Conservation (phyloP, 2,888 invertebrate genomes). For the Chalcis sispes region DNA sequence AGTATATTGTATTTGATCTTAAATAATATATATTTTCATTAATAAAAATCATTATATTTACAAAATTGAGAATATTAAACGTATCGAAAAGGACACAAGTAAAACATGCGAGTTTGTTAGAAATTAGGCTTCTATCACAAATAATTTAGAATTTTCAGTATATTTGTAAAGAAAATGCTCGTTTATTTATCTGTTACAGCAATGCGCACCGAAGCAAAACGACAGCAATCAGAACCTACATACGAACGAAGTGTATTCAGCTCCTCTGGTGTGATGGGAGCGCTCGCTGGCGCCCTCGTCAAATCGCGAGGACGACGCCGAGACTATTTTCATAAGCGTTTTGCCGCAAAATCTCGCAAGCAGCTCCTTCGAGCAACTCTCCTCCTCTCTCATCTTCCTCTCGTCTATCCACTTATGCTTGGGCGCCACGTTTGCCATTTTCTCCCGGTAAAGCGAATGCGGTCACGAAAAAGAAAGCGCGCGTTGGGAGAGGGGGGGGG, state of each 20-base stretch:
- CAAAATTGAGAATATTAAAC: too few relatives aligned
- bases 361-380: background rate
- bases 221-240: slow-evolving; percentile 89
- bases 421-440: background rate
- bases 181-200: slow-evolving; percentile 78
- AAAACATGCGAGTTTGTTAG: too few relatives aligned
- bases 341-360: slow-evolving; percentile 61
- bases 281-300: slow-evolving; percentile 73
- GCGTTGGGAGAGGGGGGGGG: background rate
- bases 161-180: slow-evolving; percentile 5
- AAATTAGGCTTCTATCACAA: too few relatives aligned
- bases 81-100: too few relatives aligned
- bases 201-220: slow-evolving; percentile 86
- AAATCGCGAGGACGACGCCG: slow-evolving; percentile 20
- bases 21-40: too few relatives aligned
- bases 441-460: background rate
- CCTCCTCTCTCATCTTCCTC: background rate
- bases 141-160: background rate
- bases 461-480: background rate
- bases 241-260: slow-evolving; percentile 86
- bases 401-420: background rate
- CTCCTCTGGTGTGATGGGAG: slow-evolving; percentile 85
- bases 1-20: too few relatives aligned
- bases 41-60: too few relatives aligned
- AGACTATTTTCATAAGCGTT: slow-evolving; percentile 59